Evolutionary conservation across 1,140 invertebrate genomes (phyloP).

Genomic region (Trichonephila clavata): DNA sequence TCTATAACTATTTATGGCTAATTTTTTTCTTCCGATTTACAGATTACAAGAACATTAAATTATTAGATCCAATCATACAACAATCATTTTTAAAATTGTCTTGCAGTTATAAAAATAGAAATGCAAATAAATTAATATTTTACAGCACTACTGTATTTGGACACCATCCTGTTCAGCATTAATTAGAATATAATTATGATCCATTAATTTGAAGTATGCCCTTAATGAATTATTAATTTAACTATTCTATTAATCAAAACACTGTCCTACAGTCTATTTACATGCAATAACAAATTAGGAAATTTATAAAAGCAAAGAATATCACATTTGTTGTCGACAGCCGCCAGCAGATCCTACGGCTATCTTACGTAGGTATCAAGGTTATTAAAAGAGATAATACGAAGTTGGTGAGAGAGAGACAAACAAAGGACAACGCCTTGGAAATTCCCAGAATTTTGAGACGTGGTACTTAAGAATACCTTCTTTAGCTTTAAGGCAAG

Average conservation of each 20-base stretch:
- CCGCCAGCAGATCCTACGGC: background rate
- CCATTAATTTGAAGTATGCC: background rate
- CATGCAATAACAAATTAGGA: background rate
- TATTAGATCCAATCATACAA: no score
- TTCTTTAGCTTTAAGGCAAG: background rate
- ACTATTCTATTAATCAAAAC: background rate
- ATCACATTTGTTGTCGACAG: background rate
- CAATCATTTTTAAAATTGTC: no score
- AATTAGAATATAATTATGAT: background rate
- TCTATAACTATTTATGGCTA: no score
- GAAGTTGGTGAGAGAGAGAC: background rate
- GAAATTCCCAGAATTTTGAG: background rate
- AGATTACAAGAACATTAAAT: no score
- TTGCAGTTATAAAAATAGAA: background rate
- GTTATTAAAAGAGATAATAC: background rate
- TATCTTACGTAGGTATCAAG: slow-evolving; percentile 3
- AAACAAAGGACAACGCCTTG: slow-evolving; percentile 7
- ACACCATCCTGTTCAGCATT: background rate
- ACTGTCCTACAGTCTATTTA: background rate
- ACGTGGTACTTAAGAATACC: background rate
- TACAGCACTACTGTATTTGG: background rate
- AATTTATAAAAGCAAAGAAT: background rate
- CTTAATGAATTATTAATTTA: slow-evolving; percentile 4
- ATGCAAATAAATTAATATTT: background rate
- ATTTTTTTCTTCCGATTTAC: no score